Percentiles rank a stretch among this genome's conserved stretches.
phyloP scores from a whole-genome alignment of 1,140 invertebrate species.

The Chlorops oryzae region DNA sequence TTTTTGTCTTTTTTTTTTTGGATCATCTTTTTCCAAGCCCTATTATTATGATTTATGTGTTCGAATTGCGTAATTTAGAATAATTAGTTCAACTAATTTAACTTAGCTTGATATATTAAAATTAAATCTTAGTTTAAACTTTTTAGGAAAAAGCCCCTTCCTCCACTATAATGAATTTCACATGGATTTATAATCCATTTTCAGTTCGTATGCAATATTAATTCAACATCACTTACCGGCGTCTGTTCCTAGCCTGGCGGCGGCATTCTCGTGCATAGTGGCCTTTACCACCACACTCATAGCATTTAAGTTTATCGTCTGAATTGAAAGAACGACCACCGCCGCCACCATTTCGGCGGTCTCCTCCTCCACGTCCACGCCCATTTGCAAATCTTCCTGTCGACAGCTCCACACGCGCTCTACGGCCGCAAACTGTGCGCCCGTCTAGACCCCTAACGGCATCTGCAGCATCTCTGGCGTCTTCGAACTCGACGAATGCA shows the following conservation, averaged over 20 bases:
- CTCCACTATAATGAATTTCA: no score
- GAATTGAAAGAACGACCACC: slow-evolving; percentile 63
- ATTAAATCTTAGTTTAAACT: neutral
- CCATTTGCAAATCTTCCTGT: slow-evolving; percentile 72
- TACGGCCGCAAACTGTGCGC: slow-evolving; percentile 76
- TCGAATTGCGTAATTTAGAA: no score
- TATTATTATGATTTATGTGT: no score
- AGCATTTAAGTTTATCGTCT: slow-evolving; percentile 73
- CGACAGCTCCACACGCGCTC: slow-evolving; percentile 88
- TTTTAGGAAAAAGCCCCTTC: neutral
- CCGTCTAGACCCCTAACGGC: slow-evolving; percentile 69
- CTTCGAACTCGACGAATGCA: slow-evolving; percentile 94
- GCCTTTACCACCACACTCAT: slow-evolving; percentile 74
- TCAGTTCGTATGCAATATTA: no score
- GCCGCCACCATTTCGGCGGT: slow-evolving; percentile 51
- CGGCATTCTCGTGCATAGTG: slow-evolving; percentile 17
- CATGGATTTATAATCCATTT: no score
- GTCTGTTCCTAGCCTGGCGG: slow-evolving; percentile 8
- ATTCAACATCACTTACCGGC: slow-evolving; percentile 13
- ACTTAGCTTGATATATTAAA: neutral
- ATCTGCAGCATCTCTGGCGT: slow-evolving; percentile 84
- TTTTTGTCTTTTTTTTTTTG: no score
- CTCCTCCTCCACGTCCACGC: slow-evolving; percentile 31
- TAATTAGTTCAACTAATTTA: no score
- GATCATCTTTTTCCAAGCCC: no score